Evolutionary conservation across 2,113 vertebrate genomes (phyloP), one percentile per base, ranked within the genome.

Genomic region (Zapornia atra): DNA sequence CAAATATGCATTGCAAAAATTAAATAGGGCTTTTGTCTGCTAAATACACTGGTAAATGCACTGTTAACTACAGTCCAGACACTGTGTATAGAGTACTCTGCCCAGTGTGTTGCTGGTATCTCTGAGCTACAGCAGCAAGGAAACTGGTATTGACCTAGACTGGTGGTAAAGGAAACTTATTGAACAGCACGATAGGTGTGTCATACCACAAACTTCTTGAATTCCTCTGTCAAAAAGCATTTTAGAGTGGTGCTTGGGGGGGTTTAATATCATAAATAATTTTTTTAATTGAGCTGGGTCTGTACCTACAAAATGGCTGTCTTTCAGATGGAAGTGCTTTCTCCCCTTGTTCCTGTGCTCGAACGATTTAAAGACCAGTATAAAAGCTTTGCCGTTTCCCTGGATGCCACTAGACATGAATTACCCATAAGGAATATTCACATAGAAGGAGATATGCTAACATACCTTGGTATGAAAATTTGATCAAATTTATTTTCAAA

Each of bases 341-440:
- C 90, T 48, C 98, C 98, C 15, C 96, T 98, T 2, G 77, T 97
- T 70, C 95, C 97, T 15, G 82, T 94, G n/a, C 96, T 97, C 20
- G 86, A 94, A 2, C 63, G 42, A 22, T 99, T 99, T 65, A 97
- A 96, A 81, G 94, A 98, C 11, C 97, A 98, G 5, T 99, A 99
- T 90, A 98, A 93, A 87, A 92, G 54, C 14, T 98, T 99, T 46
- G 99, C 98, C 16, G 89, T 73, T 6, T 98, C 99, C 14, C 76
- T 99, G 88, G 99, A 99, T 91, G 96, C 97, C 57, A 99, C 98
- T 0, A 96, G 98, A 33, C 99, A 99, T 1, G 97, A 98, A 78
- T 97, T 99, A 20, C 98, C 99, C 2, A 84, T 98, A 36, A 98
- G 98, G 77, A 98, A 98, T 25, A 96, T 99, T 90, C 97, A 99